Percentiles rank a stretch among this genome's conserved stretches.
Evolutionary conservation across 2,113 vertebrate species (phyloP).

Genomic region (Malurus melanocephalus): DNA sequence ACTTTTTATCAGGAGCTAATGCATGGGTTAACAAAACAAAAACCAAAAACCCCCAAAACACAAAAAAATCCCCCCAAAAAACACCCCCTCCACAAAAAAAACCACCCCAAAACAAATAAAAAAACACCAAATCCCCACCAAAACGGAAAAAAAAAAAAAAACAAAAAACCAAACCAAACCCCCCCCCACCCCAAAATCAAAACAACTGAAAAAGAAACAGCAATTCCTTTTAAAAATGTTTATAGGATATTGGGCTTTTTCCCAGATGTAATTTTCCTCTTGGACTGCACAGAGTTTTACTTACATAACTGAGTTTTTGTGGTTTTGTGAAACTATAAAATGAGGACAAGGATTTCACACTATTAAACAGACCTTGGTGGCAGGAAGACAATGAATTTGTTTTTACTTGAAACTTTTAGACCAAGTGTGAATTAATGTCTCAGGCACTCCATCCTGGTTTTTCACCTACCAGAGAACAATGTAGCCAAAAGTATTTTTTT

Average conservation of each 20-base stretch:
- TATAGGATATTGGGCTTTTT: not conserved
- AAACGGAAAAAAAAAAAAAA: too few species aligned
- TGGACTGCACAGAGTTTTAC: not conserved
- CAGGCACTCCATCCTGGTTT: not conserved
- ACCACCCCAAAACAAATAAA: too few species aligned
- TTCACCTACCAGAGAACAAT: not conserved
- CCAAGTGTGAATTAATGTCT: not conserved
- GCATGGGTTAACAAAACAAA: not conserved
- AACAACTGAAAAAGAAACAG: not conserved
- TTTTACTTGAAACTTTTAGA: not conserved
- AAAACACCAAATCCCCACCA: too few species aligned
- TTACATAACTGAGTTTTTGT: not conserved
- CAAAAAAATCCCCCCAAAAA: too few species aligned
- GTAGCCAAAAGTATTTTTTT: not conserved
- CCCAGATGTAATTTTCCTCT: not conserved
- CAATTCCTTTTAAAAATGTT: not conserved
- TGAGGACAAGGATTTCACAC: not conserved
- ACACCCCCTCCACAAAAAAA: too few species aligned
- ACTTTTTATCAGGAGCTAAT: not conserved
- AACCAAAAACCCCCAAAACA: too few species aligned
- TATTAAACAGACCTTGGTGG: not conserved
- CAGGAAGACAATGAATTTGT: not conserved
- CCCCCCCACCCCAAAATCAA: too few species aligned
- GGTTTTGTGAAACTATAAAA: not conserved
- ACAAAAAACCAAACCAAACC: too few species aligned